Evolutionary conservation across 2,797 vertebrate species (phyloP).

Genomic region (Neolamprologus multifasciatus): DNA sequence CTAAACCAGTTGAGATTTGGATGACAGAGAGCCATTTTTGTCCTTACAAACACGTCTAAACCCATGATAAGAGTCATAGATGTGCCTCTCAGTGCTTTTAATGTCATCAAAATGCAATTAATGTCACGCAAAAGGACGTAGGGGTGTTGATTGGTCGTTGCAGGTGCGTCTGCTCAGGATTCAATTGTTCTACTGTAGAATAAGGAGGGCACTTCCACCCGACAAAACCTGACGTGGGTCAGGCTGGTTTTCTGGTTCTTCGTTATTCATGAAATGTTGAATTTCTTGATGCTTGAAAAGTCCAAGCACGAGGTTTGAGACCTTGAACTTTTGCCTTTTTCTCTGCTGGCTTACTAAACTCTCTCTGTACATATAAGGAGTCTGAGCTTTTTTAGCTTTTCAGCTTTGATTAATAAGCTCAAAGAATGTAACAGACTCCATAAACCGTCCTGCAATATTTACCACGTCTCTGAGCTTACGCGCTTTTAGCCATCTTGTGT

Average conservation of each 20-base stretch:
- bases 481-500: constrained; percentile 15
- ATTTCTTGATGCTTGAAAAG: constrained; percentile 39
- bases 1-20: background rate
- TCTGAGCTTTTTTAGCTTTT: constrained; percentile 1
- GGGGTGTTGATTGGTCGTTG: background rate
- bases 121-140: background rate
- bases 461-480: constrained; percentile 11
- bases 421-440: constrained; percentile 58
- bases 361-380: constrained; percentile 29
- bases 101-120: background rate
- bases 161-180: constrained; percentile 16
- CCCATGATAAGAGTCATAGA: background rate
- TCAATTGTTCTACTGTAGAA: background rate
- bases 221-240: background rate
- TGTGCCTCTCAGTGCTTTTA: constrained; percentile 3
- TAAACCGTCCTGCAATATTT: constrained; percentile 34
- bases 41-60: background rate
- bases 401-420: constrained; percentile 43
- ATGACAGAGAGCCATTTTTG: background rate
- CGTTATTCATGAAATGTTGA: constrained; percentile 25
- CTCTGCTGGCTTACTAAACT: constrained; percentile 30
- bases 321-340: constrained; percentile 45
- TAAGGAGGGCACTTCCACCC: background rate
- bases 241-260: background rate
- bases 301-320: constrained; percentile 24